Evolutionary conservation across 2,797 vertebrate species (phyloP), one percentile per base, ranked within the genome.

Genomic region (Spinibarbus caldwelli): DNA sequence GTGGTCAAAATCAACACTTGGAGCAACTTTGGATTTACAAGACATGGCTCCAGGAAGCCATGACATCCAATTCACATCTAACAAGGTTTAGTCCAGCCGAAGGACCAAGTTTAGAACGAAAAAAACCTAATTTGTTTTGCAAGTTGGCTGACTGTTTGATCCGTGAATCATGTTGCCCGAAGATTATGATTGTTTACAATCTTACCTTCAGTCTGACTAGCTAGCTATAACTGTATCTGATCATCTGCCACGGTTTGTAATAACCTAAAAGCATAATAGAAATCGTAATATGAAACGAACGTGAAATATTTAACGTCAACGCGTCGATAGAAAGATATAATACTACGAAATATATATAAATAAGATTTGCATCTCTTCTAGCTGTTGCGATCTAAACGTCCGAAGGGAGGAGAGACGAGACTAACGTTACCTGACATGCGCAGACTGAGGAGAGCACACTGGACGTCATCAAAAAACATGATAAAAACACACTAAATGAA

Each of bases 1-100:
- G 94, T 99, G 98, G 87, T 99, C 98, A 88, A 99, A 99, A 88
- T 99, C 98, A 92, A 98, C 98, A 94, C 97, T 99, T 57, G 97
- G 98, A 0, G 98, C 98, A 89, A 99, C 98, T 93, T 99, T 99
- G 23, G 98, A 98, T 92, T 97, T 97, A 68, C 96, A 97, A 86
- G 96, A 94, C 92, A 95, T 97, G 85, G 91, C 90, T 89, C 91
- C 92, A 70, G 90, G 84, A 85, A 88, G 88, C 88, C 90, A 90
- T 90, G 88, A 82, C 88, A 90, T 89, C 78, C 88, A 89, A 85
- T 66, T 71, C 54, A 21, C 76, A 72, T 82, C 52, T 75, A 67
- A 77, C 57, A 77, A 66, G 52, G 21, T 52, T 72, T 36, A 19
- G 52, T 57, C 80, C 43, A 49, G 29, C 68, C 66, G 9, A 77